Evolutionary conservation across 2,888 invertebrate genomes (phyloP), one percentile per base, ranked within the genome.

Genomic region (Agrochola lychnidis): DNA sequence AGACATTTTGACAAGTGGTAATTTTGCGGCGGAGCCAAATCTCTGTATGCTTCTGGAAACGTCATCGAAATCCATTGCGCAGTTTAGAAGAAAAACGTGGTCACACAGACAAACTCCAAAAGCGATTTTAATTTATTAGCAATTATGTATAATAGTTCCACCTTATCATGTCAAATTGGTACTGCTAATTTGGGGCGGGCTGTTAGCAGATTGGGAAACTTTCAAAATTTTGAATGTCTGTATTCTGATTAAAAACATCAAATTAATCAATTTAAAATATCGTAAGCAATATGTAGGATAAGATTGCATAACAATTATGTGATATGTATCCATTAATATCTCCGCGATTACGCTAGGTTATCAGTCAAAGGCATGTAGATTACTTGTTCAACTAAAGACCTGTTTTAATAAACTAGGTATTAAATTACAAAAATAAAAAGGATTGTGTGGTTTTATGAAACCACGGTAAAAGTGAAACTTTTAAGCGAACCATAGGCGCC

Each of bases 311-410:
- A 56, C 5, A 63, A 45, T 40, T 16, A 48, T 36, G 0, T 73
- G 48, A 59, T 30, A n/a, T n/a, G n/a, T n/a, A 80, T 61, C n/a
- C n/a, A 70, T n/a, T 16, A n/a, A 51, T 80, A 78, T 36, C 42
- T 36, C 16, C 0, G 12, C 5, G 81, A 73, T 78, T 30, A 63
- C n/a, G 22, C 25, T 12, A 57, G 22, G 30, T 80, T 63, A 80
- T 80, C 30, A 57, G 53, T 42, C 40, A 80, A 72, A 48, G 6
- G 30, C 59, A n/a, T 67, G 14, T 57, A 56, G 48, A 63, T 42
- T 57, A 19, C 30, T 57, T 57, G n/a, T n/a, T 42, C 0, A 14
- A 62, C 51, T 42, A 40, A 30, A 62, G 40, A 48, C n/a, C 14
- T 9, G 19, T 30, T 56, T 48, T 16, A 16, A 48, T 48, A 48